Percentiles rank a stretch among this genome's conserved stretches.
Evolutionary conservation across 2,888 invertebrate species (phyloP).

Genomic region (Pristionchus arcanus): DNA sequence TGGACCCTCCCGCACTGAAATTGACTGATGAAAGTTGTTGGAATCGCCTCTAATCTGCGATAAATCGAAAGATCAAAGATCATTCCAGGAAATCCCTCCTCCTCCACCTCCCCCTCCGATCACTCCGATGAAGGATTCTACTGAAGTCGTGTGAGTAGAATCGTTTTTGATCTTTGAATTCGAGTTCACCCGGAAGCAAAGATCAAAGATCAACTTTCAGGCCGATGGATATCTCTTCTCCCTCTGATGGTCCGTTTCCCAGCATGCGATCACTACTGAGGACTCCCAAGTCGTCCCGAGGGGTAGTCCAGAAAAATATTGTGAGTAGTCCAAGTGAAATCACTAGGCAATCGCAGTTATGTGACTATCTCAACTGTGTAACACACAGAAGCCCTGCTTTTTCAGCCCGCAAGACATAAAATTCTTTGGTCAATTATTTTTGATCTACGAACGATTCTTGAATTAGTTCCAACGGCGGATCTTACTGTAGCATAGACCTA

Average conservation of each 20-base stretch:
- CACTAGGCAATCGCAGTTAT: slow-evolving; percentile 60
- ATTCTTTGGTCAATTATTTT: not conserved
- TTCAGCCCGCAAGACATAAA: slow-evolving; percentile 68
- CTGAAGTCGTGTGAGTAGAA: not conserved
- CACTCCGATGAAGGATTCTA: not conserved
- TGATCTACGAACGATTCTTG: too few species aligned
- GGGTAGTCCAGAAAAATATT: not conserved
- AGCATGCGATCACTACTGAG: not conserved
- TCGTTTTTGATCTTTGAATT: not conserved
- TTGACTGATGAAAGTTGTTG: too few species aligned
- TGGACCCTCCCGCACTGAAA: too few species aligned
- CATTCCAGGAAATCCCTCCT: not conserved
- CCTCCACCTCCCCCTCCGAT: not conserved
- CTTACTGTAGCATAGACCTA: not conserved
- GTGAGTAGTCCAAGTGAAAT: not conserved
- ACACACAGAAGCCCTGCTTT: slow-evolving; percentile 71
- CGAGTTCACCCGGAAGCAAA: not conserved
- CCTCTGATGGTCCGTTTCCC: not conserved
- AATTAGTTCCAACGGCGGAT: too few species aligned
- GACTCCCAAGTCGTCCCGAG: not conserved
- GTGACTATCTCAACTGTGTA: slow-evolving; percentile 71
- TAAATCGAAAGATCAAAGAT: slow-evolving; percentile 8
- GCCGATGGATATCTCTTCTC: not conserved
- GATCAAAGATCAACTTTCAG: not conserved
- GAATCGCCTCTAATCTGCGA: too few species aligned